Evolutionary conservation across 1,140 invertebrate species (phyloP).

Genomic region (Leptinotarsa texana): DNA sequence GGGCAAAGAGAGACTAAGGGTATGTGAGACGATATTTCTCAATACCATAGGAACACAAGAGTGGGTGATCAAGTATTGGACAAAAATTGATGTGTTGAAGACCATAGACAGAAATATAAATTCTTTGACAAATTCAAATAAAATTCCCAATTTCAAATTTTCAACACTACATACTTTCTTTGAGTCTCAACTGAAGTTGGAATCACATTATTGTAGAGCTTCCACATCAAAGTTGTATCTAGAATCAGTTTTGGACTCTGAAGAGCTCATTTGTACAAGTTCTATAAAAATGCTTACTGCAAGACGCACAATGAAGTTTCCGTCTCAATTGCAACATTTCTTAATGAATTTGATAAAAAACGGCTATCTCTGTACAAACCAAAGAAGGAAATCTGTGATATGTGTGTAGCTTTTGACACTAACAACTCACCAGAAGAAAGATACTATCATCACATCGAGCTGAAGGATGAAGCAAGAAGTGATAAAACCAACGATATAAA

Average conservation of each 20-base stretch:
- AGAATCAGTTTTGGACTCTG: slow-evolving; percentile 16
- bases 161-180: neutral
- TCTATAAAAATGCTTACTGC: slow-evolving; percentile 13
- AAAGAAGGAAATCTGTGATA: slow-evolving; percentile 24
- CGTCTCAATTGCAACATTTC: neutral
- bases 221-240: slow-evolving; percentile 16
- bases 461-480: slow-evolving; percentile 10
- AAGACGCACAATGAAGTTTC: neutral
- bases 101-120: neutral
- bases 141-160: neutral
- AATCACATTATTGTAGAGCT: slow-evolving; percentile 29
- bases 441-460: neutral
- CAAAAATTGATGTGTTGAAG: neutral
- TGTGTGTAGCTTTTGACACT: slow-evolving; percentile 2
- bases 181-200: slow-evolving; percentile 22
- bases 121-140: neutral
- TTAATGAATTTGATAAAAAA: slow-evolving; percentile 16
- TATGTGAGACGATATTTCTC: slow-evolving; percentile 16
- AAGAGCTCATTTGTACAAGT: slow-evolving; percentile 10
- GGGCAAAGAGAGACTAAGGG: neutral
- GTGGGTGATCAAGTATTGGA: neutral
- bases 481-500: slow-evolving; percentile 22
- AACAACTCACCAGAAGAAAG: slow-evolving; percentile 6
- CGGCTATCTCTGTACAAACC: slow-evolving; percentile 11
- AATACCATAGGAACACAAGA: neutral